Evolutionary conservation across 2,113 vertebrate genomes (phyloP).

Genomic region (Lagopus muta): DNA sequence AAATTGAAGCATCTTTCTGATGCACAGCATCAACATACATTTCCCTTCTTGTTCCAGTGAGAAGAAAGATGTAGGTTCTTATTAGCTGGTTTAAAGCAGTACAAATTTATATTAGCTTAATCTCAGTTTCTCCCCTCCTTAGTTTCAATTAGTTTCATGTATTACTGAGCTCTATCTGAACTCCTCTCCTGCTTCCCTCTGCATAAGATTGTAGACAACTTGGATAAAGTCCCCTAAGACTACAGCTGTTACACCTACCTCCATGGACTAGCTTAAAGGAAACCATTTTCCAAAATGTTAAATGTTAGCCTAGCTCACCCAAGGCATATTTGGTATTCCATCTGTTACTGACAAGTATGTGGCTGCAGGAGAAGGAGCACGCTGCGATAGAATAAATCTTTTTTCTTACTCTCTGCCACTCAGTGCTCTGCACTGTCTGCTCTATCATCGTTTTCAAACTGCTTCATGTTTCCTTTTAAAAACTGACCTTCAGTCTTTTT

Average conservation of each 20-base stretch:
- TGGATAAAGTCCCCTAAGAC: not conserved
- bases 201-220: not conserved
- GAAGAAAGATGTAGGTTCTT: not conserved
- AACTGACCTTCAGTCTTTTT: not conserved
- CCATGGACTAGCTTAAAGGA: not conserved
- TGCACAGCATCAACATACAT: not conserved
- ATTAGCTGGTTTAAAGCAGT: not conserved
- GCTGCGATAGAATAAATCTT: not conserved
- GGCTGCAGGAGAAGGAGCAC: not conserved
- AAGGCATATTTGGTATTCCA: not conserved
- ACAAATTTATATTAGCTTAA: not conserved
- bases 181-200: not conserved
- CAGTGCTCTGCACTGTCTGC: not conserved
- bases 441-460: not conserved
- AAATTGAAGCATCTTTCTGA: not conserved
- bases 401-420: not conserved
- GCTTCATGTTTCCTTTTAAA: not conserved
- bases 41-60: not conserved
- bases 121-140: not conserved
- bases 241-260: not conserved
- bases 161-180: not conserved
- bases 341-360: not conserved
- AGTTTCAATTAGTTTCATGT: not conserved
- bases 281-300: not conserved
- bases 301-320: conserved; percentile 4